Evolutionary conservation across 2,888 invertebrate genomes (phyloP).

Genomic region (Noctua fimbriata): DNA sequence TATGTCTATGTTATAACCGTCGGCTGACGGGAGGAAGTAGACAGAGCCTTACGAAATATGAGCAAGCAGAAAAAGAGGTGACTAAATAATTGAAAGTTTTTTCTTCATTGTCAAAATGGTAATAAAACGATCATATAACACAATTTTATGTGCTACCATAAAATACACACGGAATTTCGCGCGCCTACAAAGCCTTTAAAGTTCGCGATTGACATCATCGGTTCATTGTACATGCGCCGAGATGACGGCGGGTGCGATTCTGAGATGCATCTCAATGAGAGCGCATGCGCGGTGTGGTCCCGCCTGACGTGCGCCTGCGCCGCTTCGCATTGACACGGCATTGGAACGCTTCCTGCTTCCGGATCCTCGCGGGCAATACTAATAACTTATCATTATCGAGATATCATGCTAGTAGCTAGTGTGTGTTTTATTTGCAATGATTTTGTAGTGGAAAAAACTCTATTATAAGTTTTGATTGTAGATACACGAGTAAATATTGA

Average conservation of each 20-base stretch:
- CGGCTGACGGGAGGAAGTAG: not conserved
- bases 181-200: constrained; percentile 57
- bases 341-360: constrained; percentile 86
- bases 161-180: constrained; percentile 50
- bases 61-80: not conserved
- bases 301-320: constrained; percentile 69
- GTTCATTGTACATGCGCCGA: constrained; percentile 70
- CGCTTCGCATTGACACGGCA: constrained; percentile 77
- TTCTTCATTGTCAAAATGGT: not conserved
- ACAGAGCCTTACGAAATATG: not conserved
- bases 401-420: constrained; percentile 54
- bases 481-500: not conserved
- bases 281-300: constrained; percentile 65
- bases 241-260: constrained; percentile 59
- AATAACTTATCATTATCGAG: constrained; percentile 75
- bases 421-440: constrained; percentile 38
- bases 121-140: constrained; percentile 9
- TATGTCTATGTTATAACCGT: not conserved
- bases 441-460: not conserved
- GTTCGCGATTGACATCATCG: constrained; percentile 71
- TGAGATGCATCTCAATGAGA: constrained; percentile 78
- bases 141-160: constrained; percentile 37
- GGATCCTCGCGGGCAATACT: constrained; percentile 82
- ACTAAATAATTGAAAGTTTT: not conserved
- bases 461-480: not conserved